Conservation (phyloP, 1,140 invertebrate genomes). For the Drosophila sp. region DNA sequence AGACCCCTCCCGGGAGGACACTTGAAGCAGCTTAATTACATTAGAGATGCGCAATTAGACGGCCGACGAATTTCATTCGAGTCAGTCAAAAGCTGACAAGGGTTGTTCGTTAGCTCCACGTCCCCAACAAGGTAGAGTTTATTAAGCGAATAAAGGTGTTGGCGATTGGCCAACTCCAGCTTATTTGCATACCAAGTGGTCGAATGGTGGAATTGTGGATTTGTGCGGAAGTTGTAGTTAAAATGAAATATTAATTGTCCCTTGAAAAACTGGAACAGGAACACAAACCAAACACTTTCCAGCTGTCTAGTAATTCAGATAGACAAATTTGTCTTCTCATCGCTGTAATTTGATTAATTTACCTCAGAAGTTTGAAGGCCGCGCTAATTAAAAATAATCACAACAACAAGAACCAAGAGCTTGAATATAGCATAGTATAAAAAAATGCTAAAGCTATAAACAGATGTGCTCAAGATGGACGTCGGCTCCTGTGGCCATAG, state of each 20-base stretch:
- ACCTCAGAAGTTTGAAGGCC: conserved; percentile 42
- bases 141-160: conserved; percentile 69
- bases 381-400: conserved; percentile 58
- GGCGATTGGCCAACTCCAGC: conserved; percentile 33
- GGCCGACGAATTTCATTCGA: conserved; percentile 21
- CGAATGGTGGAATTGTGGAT: conserved; percentile 24
- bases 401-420: conserved; percentile 30
- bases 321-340: conserved; percentile 13
- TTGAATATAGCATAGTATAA: conserved; percentile 39
- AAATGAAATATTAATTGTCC: conserved; percentile 61
- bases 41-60: conserved; percentile 75
- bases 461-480: conserved; percentile 46
- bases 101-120: conserved; percentile 36
- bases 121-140: conserved; percentile 24
- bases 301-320: conserved; percentile 12
- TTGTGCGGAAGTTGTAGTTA: conserved; percentile 31
- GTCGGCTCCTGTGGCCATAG: neutral
- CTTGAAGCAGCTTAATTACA: conserved; percentile 60
- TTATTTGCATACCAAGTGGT: conserved; percentile 39
- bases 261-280: neutral
- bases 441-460: too few species aligned
- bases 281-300: conserved; percentile 10
- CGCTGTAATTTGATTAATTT: conserved; percentile 63
- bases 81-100: conserved; percentile 21
- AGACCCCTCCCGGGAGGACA: conserved; percentile 1